Conservation (phyloP, 2,888 invertebrate species). For the Zaprionus bogoriensis region DNA sequence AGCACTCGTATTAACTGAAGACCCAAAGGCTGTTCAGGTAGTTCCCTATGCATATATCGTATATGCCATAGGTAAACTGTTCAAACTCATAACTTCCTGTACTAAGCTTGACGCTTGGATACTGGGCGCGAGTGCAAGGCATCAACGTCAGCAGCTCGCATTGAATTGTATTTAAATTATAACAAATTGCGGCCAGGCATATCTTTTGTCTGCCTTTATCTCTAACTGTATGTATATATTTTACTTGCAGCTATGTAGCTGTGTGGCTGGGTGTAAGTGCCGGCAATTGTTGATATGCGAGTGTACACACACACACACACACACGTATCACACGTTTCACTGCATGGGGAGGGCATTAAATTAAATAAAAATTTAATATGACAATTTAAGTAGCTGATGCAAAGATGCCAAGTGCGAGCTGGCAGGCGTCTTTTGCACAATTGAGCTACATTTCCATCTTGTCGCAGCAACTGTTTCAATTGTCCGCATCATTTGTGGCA, state of each 20-base stretch:
- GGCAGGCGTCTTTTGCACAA: constrained; percentile 51
- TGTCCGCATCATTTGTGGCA: constrained; percentile 55
- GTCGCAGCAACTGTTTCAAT: constrained; percentile 58
- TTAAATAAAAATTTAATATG: constrained; percentile 75
- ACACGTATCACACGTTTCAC: constrained; percentile 29
- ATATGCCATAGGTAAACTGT: background rate
- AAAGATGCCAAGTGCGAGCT: constrained; percentile 52
- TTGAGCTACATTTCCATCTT: constrained; percentile 61
- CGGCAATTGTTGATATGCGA: constrained; percentile 62
- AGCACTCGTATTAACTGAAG: background rate
- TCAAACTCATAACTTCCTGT: background rate
- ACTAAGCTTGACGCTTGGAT: background rate
- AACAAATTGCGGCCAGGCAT: constrained; percentile 69
- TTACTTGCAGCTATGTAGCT: constrained; percentile 17
- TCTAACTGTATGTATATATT: constrained; percentile 16
- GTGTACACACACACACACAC: background rate
- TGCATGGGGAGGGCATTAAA: constrained; percentile 59
- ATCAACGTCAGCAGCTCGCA: constrained; percentile 37
- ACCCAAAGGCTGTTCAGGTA: background rate
- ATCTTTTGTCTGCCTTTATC: constrained; percentile 37
- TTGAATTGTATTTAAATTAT: constrained; percentile 76
- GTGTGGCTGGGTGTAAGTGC: constrained; percentile 42
- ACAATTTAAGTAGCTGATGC: constrained; percentile 70
- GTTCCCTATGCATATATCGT: too few species aligned
- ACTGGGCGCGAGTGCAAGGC: background rate